Evolutionary conservation across 2,113 vertebrate genomes (phyloP).

Genomic region (Nansenia antarctica): DNA sequence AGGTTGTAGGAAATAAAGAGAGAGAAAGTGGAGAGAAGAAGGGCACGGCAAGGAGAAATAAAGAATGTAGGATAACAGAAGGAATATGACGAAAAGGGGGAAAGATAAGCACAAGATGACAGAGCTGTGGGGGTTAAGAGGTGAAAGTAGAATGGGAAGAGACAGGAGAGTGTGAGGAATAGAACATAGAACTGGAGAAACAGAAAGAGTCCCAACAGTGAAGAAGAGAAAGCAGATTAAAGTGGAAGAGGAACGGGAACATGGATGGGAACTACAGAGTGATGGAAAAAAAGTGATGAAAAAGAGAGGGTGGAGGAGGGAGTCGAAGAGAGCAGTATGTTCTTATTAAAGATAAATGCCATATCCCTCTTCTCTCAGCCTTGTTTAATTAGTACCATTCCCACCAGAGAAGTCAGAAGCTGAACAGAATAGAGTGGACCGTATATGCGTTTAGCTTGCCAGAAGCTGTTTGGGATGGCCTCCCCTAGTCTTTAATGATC

Average conservation of each 20-base stretch:
- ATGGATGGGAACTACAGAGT: background rate
- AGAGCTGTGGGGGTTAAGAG: too few relatives aligned
- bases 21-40: background rate
- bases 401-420: background rate
- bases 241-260: background rate
- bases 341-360: slow-evolving; percentile 22
- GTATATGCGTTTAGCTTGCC: background rate
- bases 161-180: background rate
- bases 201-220: background rate
- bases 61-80: slow-evolving; percentile 4
- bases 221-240: background rate
- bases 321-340: background rate
- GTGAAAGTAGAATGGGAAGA: background rate
- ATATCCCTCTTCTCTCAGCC: slow-evolving; percentile 10
- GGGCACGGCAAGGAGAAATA: background rate
- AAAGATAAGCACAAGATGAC: too few relatives aligned
- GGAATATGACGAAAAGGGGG: background rate
- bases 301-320: background rate
- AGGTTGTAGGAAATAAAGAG: background rate
- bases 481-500: background rate
- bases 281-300: background rate
- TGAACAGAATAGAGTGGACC: background rate
- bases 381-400: slow-evolving; percentile 5
- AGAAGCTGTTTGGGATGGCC: background rate
- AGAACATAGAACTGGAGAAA: background rate